Conservation (phyloP, 2,113 vertebrate species). For the Strigops habroptila region DNA sequence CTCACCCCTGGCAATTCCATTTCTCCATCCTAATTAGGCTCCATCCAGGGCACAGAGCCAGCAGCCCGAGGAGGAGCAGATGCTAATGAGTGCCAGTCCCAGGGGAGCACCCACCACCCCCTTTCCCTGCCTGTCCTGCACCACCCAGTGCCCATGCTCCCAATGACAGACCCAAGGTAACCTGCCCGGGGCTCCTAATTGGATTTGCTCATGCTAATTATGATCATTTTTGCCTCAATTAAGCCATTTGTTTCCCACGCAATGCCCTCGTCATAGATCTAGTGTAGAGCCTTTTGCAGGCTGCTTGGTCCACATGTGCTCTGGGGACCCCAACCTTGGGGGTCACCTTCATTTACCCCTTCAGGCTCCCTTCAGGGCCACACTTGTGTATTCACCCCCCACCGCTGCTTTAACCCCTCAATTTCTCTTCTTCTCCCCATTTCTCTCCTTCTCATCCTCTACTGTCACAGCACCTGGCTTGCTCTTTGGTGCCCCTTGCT, state of each 20-base stretch:
- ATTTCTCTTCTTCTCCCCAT: not conserved
- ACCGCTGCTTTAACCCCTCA: fast-evolving
- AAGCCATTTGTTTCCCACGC: not conserved
- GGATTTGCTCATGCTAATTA: conserved; percentile 23
- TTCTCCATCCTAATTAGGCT: not conserved
- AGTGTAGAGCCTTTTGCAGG: not conserved
- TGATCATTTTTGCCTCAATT: conserved; percentile 1
- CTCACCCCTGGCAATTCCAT: not conserved
- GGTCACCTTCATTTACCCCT: not conserved
- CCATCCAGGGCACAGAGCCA: not conserved
- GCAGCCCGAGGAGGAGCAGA: not conserved
- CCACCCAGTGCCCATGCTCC: not conserved
- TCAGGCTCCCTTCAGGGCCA: not conserved
- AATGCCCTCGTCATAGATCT: fast-evolving
- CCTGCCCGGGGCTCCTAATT: not conserved
- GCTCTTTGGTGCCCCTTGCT: fast-evolving
- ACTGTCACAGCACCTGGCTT: not conserved
- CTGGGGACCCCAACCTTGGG: fast-evolving
- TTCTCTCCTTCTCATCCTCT: not conserved
- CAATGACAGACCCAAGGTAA: not conserved
- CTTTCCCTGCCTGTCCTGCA: not conserved
- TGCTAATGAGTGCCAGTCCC: not conserved
- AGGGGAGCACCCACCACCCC: fast-evolving
- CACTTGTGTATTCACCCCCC: not conserved
- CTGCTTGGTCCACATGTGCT: fast-evolving